Percentiles rank a stretch among this genome's conserved stretches.
These are phyloP conservation scores for Cosmopolites sordidus DNA, from an alignment of 2,888 invertebrate species.

Conservation along the genomic window DNA sequence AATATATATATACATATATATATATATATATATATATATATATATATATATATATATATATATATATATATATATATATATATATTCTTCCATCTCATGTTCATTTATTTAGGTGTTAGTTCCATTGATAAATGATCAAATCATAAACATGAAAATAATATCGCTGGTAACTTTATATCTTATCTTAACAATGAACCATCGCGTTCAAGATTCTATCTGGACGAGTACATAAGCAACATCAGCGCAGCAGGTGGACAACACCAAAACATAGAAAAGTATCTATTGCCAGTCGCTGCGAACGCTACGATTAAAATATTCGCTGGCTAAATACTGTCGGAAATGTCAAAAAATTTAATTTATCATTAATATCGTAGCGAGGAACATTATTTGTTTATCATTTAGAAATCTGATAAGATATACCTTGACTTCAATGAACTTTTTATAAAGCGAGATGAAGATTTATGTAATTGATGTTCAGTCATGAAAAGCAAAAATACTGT, in stretches of 20 bases:
- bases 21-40: no score
- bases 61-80: no score
- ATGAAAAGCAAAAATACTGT: no score
- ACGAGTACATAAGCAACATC: conserved; percentile 20
- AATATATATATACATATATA: no score
- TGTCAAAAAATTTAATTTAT: neutral
- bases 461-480: no score
- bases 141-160: neutral
- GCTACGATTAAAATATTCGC: neutral
- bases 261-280: conserved; percentile 18
- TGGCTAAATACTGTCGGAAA: neutral
- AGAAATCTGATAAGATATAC: no score
- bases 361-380: neutral
- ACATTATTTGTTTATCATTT: no score
- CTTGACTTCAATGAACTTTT: no score
- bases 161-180: conserved; percentile 1
- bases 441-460: no score
- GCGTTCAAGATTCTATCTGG: conserved; percentile 20
- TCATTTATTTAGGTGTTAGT: neutral
- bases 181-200: conserved; percentile 10
- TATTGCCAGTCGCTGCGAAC: neutral
- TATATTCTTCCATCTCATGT: no score
- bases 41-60: no score
- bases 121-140: neutral
- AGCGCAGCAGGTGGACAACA: conserved; percentile 21